Base-by-base conservation (phyloP, 2,113 vertebrate genomes). In the Nipponia nippon region DNA sequence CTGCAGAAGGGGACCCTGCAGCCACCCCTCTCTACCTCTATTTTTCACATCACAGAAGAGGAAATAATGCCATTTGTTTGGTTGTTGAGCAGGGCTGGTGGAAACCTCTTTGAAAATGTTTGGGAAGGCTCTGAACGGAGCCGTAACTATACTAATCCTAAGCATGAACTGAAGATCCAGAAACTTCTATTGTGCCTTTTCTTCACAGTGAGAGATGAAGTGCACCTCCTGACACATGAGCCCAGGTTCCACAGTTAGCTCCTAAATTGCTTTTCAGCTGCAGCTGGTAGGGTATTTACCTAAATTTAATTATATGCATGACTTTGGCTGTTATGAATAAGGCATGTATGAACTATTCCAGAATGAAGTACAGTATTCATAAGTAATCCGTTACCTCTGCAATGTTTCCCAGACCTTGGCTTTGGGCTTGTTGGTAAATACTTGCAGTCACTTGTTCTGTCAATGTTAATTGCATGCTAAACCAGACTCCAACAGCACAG, bases 361-460 rank as follows among this genome's bases (percentile, higher is more conserved):
- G 73, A 83, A 52, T n/a, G 5, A 85, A 90, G 78, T 20, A 46
- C 49, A 63, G 77, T 12, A 66, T 42, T 79, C 81, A 84, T 30
- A 69, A 93, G 90, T 50, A 85, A 91, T 40, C 20, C 34, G 50
- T 84, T 20, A 78, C 77, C 92, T 52, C 77, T 72, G 84, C 92
- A 91, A 56, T 11, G 44, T 5, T 83, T 76, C 87, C 70, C 90
- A 88, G 93, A 76, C 78, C 84, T 47, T 34, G 61, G 73, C 81
- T 94, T 89, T 89, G 7, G 13, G 73, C 73, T 91, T 36, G 61
- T 30, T 93, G 90, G 95, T 90, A 90, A 95, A 94, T 90, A 85
- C 90, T 58, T 94, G 93, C 83, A 90, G 83, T 76, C 90, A 83
- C 95, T 90, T 87, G 89, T 69, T 90, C 95, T 96, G 84, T 83